Conservation (phyloP, 2,888 invertebrate genomes). For the Standfussiana lucernea region DNA sequence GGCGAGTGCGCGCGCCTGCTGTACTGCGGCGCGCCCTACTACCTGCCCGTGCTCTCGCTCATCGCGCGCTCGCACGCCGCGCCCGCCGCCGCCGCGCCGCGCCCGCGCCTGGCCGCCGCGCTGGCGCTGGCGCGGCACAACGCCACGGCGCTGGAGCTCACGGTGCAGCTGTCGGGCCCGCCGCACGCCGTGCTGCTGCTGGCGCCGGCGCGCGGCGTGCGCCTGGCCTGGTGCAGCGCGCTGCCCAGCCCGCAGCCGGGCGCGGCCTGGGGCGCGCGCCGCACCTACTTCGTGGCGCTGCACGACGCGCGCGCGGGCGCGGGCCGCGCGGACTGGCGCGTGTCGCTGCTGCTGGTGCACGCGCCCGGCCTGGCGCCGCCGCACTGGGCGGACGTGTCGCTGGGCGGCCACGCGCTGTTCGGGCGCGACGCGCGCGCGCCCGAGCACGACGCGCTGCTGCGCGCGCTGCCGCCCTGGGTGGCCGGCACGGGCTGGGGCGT, state of each 20-base stretch:
- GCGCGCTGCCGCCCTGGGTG: constrained; percentile 92
- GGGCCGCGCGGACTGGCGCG: constrained; percentile 4
- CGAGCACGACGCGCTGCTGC: constrained; percentile 87
- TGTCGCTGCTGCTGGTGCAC: constrained; percentile 44
- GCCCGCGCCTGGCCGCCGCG: constrained; percentile 1
- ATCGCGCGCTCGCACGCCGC: constrained; percentile 52
- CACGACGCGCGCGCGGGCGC: constrained; percentile 54
- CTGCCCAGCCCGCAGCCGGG: constrained; percentile 87
- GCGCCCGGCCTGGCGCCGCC: constrained; percentile 38
- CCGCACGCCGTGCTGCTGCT: constrained; percentile 84
- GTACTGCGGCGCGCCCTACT: constrained; percentile 95
- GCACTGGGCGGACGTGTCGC: constrained; percentile 81
- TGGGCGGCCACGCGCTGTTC: constrained; percentile 91
- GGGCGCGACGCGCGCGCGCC: constrained; percentile 89
- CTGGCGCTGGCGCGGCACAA: constrained; percentile 74
- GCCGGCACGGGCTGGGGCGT: constrained; percentile 93
- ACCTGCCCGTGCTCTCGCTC: constrained; percentile 93
- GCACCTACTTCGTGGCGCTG: constrained; percentile 80
- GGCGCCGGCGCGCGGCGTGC: constrained; percentile 77
- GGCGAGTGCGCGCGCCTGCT: constrained; percentile 91
- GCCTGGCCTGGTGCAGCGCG: constrained; percentile 90
- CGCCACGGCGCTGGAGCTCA: constrained; percentile 35
- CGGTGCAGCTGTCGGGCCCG: constrained; percentile 1
- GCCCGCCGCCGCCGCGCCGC: constrained; percentile 24
- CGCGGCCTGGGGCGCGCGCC: constrained; percentile 81